Conservation (phyloP, 2,888 invertebrate genomes). For the Lepidonotus clava region DNA sequence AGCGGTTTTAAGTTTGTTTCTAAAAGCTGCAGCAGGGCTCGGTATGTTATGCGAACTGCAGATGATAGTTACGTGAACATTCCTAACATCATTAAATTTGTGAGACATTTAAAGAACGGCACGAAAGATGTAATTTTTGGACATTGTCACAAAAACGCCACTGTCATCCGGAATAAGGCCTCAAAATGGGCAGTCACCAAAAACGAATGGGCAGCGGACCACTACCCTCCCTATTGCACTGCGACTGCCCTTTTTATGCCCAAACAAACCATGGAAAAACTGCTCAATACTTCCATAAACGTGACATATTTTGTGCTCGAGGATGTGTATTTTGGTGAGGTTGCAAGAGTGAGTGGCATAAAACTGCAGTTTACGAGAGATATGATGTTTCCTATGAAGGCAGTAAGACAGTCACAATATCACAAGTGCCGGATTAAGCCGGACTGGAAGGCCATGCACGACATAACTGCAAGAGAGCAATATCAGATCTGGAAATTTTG, state of each 20-base stretch:
- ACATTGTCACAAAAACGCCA: background rate
- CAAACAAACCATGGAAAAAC: background rate
- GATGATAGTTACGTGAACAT: background rate
- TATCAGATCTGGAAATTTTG: too few species aligned
- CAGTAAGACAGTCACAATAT: too few species aligned
- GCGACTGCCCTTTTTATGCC: background rate
- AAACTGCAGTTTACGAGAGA: too few species aligned
- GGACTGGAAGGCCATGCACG: too few species aligned
- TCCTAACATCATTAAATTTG: background rate
- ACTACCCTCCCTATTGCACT: background rate
- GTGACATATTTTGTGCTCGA: constrained; percentile 7
- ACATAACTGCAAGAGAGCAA: too few species aligned
- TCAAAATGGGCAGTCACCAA: background rate
- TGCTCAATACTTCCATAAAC: background rate
- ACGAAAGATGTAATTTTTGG: background rate
- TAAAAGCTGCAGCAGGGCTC: background rate
- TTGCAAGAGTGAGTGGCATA: too few species aligned
- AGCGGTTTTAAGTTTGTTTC: background rate
- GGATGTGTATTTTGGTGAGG: constrained; percentile 15
- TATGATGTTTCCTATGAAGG: too few species aligned
- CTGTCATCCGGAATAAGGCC: background rate
- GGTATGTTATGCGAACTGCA: background rate
- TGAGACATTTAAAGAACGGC: background rate
- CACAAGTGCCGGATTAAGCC: too few species aligned
- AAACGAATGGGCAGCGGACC: background rate